Evolutionary conservation across 2,797 vertebrate genomes (phyloP).

Genomic region (Brachyalestes nurse): DNA sequence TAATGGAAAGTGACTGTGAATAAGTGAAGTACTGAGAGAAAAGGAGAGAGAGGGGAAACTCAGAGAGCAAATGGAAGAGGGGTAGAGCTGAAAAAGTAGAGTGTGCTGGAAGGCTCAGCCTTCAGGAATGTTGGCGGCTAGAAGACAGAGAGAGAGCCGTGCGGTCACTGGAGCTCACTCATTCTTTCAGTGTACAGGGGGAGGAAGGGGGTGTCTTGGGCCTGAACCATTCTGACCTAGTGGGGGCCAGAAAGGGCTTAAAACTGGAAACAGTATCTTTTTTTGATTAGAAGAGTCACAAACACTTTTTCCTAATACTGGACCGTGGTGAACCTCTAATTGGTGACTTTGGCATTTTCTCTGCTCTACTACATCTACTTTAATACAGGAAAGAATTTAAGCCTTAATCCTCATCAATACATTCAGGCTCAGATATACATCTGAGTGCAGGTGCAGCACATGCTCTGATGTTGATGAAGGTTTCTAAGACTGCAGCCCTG

Average conservation of each 20-base stretch:
- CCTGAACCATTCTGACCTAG: slow-evolving; percentile 53
- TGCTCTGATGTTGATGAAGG: no score
- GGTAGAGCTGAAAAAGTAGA: slow-evolving; percentile 50
- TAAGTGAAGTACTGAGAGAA: not conserved
- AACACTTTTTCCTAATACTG: not conserved
- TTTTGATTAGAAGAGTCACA: not conserved
- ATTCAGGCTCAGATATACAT: no score
- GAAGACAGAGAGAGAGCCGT: slow-evolving; percentile 70
- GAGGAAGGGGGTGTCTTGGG: slow-evolving; percentile 63
- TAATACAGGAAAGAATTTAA: no score
- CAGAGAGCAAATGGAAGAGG: slow-evolving; percentile 36
- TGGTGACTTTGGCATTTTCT: not conserved
- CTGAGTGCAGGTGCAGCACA: no score
- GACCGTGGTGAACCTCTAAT: not conserved
- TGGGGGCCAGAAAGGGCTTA: slow-evolving; percentile 60
- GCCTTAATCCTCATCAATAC: no score
- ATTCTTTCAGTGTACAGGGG: slow-evolving; percentile 73
- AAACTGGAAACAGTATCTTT: not conserved
- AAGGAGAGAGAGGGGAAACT: not conserved
- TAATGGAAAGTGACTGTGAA: not conserved
- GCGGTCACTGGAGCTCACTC: slow-evolving; percentile 74
- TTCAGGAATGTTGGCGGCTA: slow-evolving; percentile 83
- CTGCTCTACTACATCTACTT: not conserved
- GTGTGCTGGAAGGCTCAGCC: slow-evolving; percentile 71
- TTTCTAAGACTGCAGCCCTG: no score